Evolutionary conservation across 2,113 vertebrate genomes (phyloP).

Genomic region (Thamnophis sirtalis): DNA sequence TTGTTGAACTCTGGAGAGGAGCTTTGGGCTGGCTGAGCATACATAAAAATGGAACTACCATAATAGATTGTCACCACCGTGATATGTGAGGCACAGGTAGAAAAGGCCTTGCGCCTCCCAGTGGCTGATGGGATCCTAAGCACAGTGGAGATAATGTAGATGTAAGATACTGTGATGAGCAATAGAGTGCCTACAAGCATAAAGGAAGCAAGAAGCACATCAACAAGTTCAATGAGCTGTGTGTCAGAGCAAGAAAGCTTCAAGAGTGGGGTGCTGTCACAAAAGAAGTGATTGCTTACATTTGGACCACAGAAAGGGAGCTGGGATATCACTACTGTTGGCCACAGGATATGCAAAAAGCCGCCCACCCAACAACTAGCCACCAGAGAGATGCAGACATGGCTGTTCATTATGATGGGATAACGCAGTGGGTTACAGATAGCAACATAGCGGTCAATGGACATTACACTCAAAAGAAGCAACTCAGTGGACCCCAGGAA

Average conservation of each 20-base stretch:
- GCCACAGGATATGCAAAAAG: constrained; percentile 25
- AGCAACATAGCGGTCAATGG: constrained; percentile 49
- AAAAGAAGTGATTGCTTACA: constrained; percentile 25
- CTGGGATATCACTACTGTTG: constrained; percentile 11
- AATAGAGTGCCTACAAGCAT: constrained; percentile 32
- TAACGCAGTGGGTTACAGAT: constrained; percentile 44
- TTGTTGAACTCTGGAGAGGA: constrained; percentile 31
- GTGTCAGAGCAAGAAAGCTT: constrained; percentile 31
- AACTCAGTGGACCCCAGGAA: constrained; percentile 31
- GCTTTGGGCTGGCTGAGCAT: constrained; percentile 31
- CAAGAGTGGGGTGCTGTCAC: constrained; percentile 26
- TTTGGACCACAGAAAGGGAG: constrained; percentile 34
- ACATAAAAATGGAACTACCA: constrained; percentile 41
- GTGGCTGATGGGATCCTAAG: constrained; percentile 25
- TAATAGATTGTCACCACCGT: constrained; percentile 39
- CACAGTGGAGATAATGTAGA: constrained; percentile 6
- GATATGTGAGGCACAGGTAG: constrained; percentile 34
- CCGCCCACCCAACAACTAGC: constrained; percentile 1
- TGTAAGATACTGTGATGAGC: constrained; percentile 21
- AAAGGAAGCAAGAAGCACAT: constrained; percentile 37
- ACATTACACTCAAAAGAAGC: constrained; percentile 25
- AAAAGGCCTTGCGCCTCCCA: constrained; percentile 31
- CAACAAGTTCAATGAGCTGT: background rate
- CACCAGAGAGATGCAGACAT: constrained; percentile 22
- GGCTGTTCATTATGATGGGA: constrained; percentile 18